Conservation (phyloP, 2,797 vertebrate genomes). For the Erpetoichthys calabaricus region DNA sequence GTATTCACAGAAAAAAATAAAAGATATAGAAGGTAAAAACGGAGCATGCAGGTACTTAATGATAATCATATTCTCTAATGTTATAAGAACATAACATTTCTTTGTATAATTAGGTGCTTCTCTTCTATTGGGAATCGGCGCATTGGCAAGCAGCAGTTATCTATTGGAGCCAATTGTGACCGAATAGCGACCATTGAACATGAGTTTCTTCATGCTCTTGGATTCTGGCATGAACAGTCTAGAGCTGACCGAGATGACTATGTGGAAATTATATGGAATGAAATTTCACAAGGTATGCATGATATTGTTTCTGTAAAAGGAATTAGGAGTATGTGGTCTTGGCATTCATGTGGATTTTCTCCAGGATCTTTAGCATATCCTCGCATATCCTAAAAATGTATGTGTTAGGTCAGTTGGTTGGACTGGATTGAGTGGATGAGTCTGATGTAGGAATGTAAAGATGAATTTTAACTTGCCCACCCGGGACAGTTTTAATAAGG, state of each 20-base stretch:
- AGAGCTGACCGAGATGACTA: slow-evolving; percentile 76
- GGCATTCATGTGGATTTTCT: no score
- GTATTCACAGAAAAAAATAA: no score
- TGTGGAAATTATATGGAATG: slow-evolving; percentile 65
- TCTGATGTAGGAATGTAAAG: no score
- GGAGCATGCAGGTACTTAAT: neutral
- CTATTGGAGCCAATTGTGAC: slow-evolving; percentile 71
- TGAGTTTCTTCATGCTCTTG: slow-evolving; percentile 77
- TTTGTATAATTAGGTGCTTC: slow-evolving; percentile 58
- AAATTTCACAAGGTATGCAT: slow-evolving; percentile 55
- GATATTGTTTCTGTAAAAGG: neutral
- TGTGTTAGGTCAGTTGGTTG: no score
- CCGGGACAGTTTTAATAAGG: no score
- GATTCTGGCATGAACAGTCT: slow-evolving; percentile 90
- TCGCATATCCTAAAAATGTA: no score
- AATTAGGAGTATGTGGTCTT: no score
- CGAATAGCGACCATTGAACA: slow-evolving; percentile 69
- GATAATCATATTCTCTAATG: neutral
- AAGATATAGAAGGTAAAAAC: neutral
- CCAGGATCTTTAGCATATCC: no score
- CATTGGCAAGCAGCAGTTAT: slow-evolving; percentile 57
- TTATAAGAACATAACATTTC: neutral
- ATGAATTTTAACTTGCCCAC: no score
- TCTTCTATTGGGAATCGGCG: slow-evolving; percentile 69
- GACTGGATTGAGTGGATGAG: no score